Percentiles rank a stretch among this genome's conserved stretches.
Conservation (phyloP, 35 echinoderm and acorn worm genomes). For the Ptychodera flava region DNA sequence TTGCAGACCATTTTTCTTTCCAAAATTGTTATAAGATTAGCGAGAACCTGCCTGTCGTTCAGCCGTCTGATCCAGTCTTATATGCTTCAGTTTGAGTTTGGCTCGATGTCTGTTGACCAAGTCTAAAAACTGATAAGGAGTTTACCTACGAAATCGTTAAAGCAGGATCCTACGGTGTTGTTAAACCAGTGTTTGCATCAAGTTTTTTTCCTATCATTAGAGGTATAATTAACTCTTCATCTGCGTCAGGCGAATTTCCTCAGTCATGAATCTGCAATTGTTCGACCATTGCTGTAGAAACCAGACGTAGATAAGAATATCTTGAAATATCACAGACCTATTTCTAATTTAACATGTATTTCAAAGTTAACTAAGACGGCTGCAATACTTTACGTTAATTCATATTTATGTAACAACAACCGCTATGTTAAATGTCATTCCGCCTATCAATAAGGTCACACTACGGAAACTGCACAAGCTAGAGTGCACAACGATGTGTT, state of each 20-base stretch:
- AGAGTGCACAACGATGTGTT: background rate
- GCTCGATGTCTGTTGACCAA: background rate
- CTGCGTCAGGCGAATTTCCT: background rate
- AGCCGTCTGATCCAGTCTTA: background rate
- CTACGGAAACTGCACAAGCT: background rate
- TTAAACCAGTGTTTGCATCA: background rate
- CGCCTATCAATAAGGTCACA: background rate
- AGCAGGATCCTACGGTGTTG: too few relatives aligned
- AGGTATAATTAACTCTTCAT: constrained; percentile 11
- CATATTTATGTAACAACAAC: background rate
- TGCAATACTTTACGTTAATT: background rate
- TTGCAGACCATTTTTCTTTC: background rate
- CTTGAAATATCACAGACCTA: constrained; percentile 25
- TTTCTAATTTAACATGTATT: constrained; percentile 28
- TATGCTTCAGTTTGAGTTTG: background rate
- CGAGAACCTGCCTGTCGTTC: too few relatives aligned
- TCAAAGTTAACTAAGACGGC: constrained; percentile 6
- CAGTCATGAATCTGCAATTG: constrained; percentile 10
- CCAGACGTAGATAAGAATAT: constrained; percentile 11
- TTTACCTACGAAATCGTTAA: too few relatives aligned
- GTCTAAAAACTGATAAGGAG: background rate
- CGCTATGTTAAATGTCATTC: background rate
- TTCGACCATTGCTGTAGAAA: constrained; percentile 27
- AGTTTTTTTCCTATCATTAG: constrained; percentile 21
- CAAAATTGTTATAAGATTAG: background rate